Evolutionary conservation across 1,140 invertebrate genomes (phyloP), one percentile per base, ranked within the genome.

Genomic region (Megathymus violae): DNA sequence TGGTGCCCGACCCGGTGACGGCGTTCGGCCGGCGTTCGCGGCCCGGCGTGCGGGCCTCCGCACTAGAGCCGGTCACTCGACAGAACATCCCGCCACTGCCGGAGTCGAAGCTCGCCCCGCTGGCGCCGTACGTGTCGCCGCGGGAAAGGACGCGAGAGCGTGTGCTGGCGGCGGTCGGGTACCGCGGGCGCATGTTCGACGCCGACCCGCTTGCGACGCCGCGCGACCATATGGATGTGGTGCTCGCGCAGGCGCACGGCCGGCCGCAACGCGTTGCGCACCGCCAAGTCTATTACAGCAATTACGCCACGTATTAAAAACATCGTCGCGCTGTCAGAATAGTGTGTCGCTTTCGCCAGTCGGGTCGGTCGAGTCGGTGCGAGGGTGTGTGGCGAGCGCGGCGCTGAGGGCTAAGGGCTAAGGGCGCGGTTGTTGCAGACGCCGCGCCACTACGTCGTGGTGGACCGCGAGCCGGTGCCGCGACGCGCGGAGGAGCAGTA

Each of bases 401-500:
- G n/a, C n/a, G n/a, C n/a, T n/a, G n/a, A n/a, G n/a, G n/a, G n/a
- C n/a, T n/a, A n/a, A n/a, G 74, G 68, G 75, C 74, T 79, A 78
- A 82, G 76, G 75, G 77, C 82, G 75, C 77, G 82, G 83, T 86
- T 88, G 79, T 93, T 92, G 88, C 93, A 97, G 96, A 96, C 94
- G 91, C 96, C 96, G 86, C 94, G 96, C 69, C 95, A 96, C 93
- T 96, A 96, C 93, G 94, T 95, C 88, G 95, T 96, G 80, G 94
- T 94, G 88, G 95, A 96, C 91, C 94, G 94, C 80, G 95, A 95
- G 65, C 93, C 94, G 72, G 82, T 92, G 71, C 93, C 94, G 71
- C 92, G 95, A 70, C 93, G 94, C 87, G 93, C 94, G 51, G 95
- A 95, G 88, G 92, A 95, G 90, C 94, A 95, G 92, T 96, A 96